phyloP scores from a whole-genome alignment of 2,888 invertebrate genomes.

The Leptura quadrifasciata region DNA sequence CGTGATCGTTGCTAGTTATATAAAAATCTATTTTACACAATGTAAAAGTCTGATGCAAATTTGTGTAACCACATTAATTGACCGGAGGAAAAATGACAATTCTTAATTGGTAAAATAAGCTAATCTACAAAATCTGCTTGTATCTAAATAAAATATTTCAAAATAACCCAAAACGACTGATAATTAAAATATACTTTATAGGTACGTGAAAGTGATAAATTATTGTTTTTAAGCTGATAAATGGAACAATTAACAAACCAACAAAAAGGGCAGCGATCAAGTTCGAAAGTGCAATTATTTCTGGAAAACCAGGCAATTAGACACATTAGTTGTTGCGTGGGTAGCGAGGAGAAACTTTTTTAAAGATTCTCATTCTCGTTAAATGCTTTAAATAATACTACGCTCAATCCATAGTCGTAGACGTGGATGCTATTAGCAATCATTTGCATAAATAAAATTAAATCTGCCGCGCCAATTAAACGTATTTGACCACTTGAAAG shows the following conservation, averaged over 20 bases:
- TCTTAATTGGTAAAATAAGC: slow-evolving; percentile 5
- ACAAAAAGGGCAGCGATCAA: slow-evolving; percentile 44
- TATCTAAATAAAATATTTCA: not conserved
- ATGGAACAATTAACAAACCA: slow-evolving; percentile 31
- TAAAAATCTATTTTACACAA: not conserved
- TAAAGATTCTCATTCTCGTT: slow-evolving; percentile 35
- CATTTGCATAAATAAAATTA: slow-evolving; percentile 47
- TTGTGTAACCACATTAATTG: not conserved
- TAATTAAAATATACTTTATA: slow-evolving; percentile 5
- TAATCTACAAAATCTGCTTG: not conserved
- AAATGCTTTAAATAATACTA: slow-evolving; percentile 43
- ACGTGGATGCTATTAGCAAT: slow-evolving; percentile 46
- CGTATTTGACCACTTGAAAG: slow-evolving; percentile 26
- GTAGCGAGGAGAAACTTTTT: slow-evolving; percentile 45
- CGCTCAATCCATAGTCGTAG: slow-evolving; percentile 46
- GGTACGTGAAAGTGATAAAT: slow-evolving; percentile 52
- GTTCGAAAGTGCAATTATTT: slow-evolving; percentile 36
- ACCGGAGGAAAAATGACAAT: not conserved
- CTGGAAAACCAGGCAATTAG: slow-evolving; percentile 30
- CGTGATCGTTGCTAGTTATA: slow-evolving; percentile 1
- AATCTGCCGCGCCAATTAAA: slow-evolving; percentile 44
- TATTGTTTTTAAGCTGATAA: slow-evolving; percentile 43
- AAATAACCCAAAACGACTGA: not conserved
- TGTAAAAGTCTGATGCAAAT: slow-evolving; percentile 11
- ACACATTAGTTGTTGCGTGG: slow-evolving; percentile 34